A percentile compares a stretch with the other conserved stretches of the same genome.
phyloP scores from a whole-genome alignment of 2,113 vertebrate species.

The Galemys pyrenaicus region DNA sequence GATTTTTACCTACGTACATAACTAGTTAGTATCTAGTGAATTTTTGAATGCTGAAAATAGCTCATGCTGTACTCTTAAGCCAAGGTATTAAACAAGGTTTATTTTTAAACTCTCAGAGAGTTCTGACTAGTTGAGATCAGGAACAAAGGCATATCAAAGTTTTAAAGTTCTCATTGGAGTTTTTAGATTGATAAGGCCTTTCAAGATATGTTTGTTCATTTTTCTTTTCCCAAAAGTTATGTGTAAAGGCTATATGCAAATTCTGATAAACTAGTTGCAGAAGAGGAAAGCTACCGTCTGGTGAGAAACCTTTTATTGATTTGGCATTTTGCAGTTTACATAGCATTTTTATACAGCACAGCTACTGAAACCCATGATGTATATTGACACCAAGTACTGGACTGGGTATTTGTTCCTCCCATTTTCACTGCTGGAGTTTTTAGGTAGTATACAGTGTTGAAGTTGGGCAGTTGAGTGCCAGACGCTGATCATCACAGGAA shows the following conservation, averaged over 20 bases:
- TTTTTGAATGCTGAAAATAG: constrained; percentile 55
- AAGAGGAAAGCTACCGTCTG: not conserved
- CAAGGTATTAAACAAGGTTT: constrained; percentile 51
- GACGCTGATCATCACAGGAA: not conserved
- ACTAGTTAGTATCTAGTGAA: constrained; percentile 17
- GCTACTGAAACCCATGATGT: not conserved
- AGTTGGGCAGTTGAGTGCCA: not conserved
- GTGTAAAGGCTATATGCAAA: not conserved
- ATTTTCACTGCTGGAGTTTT: not conserved
- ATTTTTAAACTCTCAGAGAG: constrained; percentile 53
- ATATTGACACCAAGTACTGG: not conserved
- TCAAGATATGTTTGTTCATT: not conserved
- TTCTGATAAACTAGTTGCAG: not conserved
- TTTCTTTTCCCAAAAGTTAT: not conserved
- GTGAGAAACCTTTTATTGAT: not conserved
- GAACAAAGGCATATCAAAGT: not conserved
- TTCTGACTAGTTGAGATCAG: not conserved
- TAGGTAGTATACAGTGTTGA: not conserved
- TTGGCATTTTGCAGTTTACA: not conserved
- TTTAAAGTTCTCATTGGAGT: constrained; percentile 13
- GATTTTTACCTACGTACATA: not conserved
- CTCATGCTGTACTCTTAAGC: not conserved
- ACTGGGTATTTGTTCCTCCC: not conserved
- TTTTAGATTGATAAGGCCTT: not conserved
- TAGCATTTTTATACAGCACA: not conserved